Evolutionary conservation across 2,888 invertebrate genomes (phyloP).

Genomic region (Scaptomyza cyrtandrae): DNA sequence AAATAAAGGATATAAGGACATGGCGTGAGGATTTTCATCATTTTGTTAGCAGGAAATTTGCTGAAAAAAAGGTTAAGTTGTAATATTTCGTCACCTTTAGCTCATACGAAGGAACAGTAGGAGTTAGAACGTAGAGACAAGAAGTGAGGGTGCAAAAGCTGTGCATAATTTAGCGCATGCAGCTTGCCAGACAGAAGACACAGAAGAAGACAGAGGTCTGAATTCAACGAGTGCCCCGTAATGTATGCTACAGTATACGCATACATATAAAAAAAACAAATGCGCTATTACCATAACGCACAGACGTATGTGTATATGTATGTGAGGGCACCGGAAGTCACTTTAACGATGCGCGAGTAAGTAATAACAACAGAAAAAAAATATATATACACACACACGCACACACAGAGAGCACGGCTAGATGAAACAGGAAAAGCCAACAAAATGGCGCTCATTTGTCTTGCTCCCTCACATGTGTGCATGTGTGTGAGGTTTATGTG

Average conservation of each 20-base stretch:
- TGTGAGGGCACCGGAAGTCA: conserved; percentile 71
- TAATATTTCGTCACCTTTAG: conserved; percentile 77
- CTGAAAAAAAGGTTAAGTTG: conserved; percentile 76
- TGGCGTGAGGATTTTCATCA: conserved; percentile 30
- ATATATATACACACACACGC: conserved; percentile 15
- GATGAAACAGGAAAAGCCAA: conserved; percentile 46
- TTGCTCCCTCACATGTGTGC: conserved; percentile 23
- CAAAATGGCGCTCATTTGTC: conserved; percentile 72
- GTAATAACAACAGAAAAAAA: conserved; percentile 67
- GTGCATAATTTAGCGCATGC: conserved; percentile 76
- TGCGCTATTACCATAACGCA: conserved; percentile 60
- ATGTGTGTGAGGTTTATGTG: conserved; percentile 14
- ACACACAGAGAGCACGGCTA: conserved; percentile 4
- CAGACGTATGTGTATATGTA: conserved; percentile 23
- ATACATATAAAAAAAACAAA: conserved; percentile 20
- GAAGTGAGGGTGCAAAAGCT: conserved; percentile 51
- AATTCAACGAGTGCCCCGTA: conserved; percentile 50
- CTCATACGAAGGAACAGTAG: background rate
- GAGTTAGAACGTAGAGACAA: background rate
- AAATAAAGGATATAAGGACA: background rate
- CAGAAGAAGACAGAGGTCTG: conserved; percentile 22
- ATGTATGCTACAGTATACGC: conserved; percentile 62
- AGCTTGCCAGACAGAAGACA: conserved; percentile 49
- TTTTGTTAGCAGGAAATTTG: conserved; percentile 74
- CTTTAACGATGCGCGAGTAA: conserved; percentile 80